Evolutionary conservation across 1,140 invertebrate genomes (phyloP).

Genomic region (Calliopsis andreniformis): DNA sequence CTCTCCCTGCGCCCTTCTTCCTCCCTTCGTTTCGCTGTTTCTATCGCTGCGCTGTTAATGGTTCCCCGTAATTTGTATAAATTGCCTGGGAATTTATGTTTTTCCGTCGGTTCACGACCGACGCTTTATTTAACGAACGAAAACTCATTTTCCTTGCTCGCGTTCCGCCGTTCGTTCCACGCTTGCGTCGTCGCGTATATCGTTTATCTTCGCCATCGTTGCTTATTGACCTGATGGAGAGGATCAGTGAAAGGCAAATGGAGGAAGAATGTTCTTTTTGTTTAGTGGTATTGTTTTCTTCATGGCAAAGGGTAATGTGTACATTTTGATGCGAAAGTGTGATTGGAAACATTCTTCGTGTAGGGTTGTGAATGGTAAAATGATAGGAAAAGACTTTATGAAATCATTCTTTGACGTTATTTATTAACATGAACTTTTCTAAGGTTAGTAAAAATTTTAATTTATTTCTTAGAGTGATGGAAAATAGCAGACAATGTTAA

Average conservation of each 20-base stretch:
- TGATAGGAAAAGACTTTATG: too few relatives aligned
- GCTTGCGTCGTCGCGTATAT: background rate
- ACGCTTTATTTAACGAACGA: constrained; percentile 39
- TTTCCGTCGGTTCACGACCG: constrained; percentile 44
- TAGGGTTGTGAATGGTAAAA: too few relatives aligned
- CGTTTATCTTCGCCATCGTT: background rate
- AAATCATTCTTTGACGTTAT: too few relatives aligned
- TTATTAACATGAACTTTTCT: too few relatives aligned
- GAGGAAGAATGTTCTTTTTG: background rate
- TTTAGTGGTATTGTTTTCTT: background rate
- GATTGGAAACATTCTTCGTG: too few relatives aligned
- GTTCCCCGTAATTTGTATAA: constrained; percentile 75
- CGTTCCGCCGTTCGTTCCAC: background rate
- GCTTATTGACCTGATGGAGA: background rate
- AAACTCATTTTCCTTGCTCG: constrained; percentile 22
- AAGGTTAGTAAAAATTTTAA: too few relatives aligned
- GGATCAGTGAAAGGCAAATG: background rate
- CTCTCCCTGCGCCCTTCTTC: too few relatives aligned
- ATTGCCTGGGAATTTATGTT: constrained; percentile 72
- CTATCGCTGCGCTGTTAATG: constrained; percentile 40
- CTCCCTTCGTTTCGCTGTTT: too few relatives aligned
- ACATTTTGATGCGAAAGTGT: too few relatives aligned
- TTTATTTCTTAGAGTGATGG: too few relatives aligned
- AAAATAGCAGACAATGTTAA: too few relatives aligned
- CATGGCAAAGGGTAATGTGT: too few relatives aligned